Evolutionary conservation across 2,113 vertebrate species (phyloP).

Genomic region (Pygoscelis adeliae): DNA sequence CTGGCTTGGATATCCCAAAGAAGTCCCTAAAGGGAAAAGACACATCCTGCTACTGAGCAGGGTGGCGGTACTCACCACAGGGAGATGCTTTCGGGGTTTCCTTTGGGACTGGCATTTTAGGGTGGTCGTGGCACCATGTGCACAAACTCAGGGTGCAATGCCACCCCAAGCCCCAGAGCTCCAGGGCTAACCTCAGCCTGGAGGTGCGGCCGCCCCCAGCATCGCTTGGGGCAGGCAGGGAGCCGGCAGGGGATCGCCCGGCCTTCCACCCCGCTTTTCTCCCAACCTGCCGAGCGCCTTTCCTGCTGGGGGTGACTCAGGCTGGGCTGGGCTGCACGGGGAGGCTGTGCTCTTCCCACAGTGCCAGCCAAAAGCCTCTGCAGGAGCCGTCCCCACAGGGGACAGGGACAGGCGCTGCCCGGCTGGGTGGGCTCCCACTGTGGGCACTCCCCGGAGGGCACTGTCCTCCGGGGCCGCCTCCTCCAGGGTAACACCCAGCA

Average conservation of each 20-base stretch:
- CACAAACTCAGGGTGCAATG: neutral
- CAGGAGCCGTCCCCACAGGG: neutral
- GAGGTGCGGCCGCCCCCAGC: neutral
- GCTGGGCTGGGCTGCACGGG: neutral
- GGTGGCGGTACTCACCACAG: neutral
- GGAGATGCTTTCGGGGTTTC: neutral
- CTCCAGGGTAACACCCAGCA: neutral
- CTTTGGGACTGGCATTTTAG: fast-evolving
- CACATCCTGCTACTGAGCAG: neutral
- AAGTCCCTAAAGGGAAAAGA: neutral
- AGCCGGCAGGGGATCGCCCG: neutral
- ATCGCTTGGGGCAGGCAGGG: neutral
- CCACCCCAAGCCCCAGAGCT: too few species aligned
- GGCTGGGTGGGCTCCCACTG: neutral
- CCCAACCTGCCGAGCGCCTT: neutral
- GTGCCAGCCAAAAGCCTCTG: neutral
- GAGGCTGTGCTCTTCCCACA: neutral
- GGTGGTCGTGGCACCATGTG: fast-evolving
- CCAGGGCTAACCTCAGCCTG: neutral
- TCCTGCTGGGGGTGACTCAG: neutral
- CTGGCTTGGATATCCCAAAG: neutral
- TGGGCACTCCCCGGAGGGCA: neutral
- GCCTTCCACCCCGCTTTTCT: neutral
- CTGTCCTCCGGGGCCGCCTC: neutral
- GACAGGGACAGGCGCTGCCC: neutral